Base-by-base conservation (phyloP, 2,113 vertebrate species). In the Ctenodactylus gundi region DNA sequence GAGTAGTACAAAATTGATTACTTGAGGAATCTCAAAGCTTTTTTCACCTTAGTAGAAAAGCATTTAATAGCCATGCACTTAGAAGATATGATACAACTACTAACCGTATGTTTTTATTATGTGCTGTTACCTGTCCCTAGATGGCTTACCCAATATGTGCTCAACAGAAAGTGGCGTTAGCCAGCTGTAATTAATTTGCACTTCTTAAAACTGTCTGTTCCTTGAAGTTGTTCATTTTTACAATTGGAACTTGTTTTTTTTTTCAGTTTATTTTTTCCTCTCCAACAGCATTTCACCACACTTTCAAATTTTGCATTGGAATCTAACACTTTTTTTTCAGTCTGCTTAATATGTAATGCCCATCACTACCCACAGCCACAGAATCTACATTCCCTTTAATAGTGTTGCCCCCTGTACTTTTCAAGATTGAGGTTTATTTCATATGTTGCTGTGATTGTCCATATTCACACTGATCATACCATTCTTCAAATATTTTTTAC, bases 161-260 rank as follows among this genome's bases (percentile, higher is more conserved):
- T 91, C 58, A 80, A 21, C 8, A 80, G 49, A 67, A 67, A 88
- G 41, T 41, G 25, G 27, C 20, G 29, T n/a, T n/a, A n/a, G n/a
- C n/a, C n/a, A n/a, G n/a, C n/a, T n/a, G n/a, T 94, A 88, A 53
- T 90, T 64, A 25, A 6, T 64, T 85, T 76, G n/a, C n/a, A n/a
- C n/a, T n/a, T n/a, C n/a, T n/a, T n/a, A n/a, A n/a, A n/a, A n/a
- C n/a, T n/a, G n/a, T n/a, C n/a, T n/a, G n/a, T n/a, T n/a, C n/a
- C n/a, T n/a, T n/a, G n/a, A n/a, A n/a, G n/a, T n/a, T n/a, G n/a
- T n/a, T n/a, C n/a, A n/a, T n/a, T n/a, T n/a, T n/a, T n/a, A n/a
- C n/a, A n/a, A n/a, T n/a, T n/a, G n/a, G n/a, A n/a, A n/a, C n/a
- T n/a, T n/a, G n/a, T n/a, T n/a, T n/a, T n/a, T n/a, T n/a, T n/a